Base-by-base conservation (phyloP, 2,113 vertebrate genomes). In the Eidolon helvum region DNA sequence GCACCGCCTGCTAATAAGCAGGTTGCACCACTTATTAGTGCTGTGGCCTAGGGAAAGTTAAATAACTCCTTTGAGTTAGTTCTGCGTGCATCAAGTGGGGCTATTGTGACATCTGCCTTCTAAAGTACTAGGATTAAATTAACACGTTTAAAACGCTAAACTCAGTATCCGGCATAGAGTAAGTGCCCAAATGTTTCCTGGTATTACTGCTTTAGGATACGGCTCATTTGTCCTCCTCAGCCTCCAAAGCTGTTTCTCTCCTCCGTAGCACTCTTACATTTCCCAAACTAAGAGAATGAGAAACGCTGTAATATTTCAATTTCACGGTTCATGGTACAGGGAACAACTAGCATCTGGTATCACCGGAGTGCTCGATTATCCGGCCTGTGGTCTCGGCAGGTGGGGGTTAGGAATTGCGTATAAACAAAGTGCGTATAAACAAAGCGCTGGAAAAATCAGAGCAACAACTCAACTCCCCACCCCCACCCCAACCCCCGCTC, bases 301-400 rank as follows among this genome's bases (percentile, higher is more conserved):
- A 90, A 94, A 90, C n/a, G 11, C 90, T 19, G 10, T 79, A 87
- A 93, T 93, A 79, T 65, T 95, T 94, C 80, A 38, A 78, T 95
- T 88, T 96, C 95, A 96, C 91, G 35, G 71, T 82, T 96, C 92
- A 68, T 33, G 80, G 87, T 65, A 69, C 57, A 88, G 83, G 50
- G 11, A 93, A 83, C 87, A 28, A 40, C 12, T 45, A 74, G 90
- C 87, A 71, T 90, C 84, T 72, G 92, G 15, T 38, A 18, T 55
- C 90, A 45, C 14, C 40, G 33, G 82, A 75, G 72, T 48, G 30
- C 84, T 43, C 19, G 1, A 57, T 55, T 28, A 80, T 28, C n/a
- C 6, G 10, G 59, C 4, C 28, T 5, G 57, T 28, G 45, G 91
- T 68, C 59, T 66, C 61, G 14, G 69, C 33, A n/a, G 55, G 35